Evolutionary conservation across 2,113 vertebrate species (phyloP).

Genomic region (Pogonocichla stellata): DNA sequence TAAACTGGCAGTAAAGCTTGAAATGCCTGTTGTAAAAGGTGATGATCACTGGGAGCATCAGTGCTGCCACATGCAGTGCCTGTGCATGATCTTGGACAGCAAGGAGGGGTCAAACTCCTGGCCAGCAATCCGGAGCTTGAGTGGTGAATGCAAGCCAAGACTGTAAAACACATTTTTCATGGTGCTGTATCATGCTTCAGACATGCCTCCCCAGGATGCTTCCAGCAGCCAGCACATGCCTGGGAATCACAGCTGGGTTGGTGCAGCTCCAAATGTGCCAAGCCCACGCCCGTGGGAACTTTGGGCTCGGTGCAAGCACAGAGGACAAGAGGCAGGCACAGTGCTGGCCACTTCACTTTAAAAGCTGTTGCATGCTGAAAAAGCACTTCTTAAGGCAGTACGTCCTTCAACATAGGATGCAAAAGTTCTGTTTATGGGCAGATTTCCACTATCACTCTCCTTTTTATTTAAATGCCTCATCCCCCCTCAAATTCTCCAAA

Average conservation of each 20-base stretch:
- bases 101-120: background rate
- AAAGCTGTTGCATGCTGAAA: background rate
- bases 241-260: background rate
- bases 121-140: background rate
- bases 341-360: background rate
- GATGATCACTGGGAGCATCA: background rate
- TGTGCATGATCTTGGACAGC: background rate
- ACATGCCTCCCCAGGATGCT: fast-evolving
- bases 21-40: background rate
- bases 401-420: background rate
- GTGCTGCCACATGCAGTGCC: background rate
- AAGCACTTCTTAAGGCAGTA: background rate
- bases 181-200: background rate
- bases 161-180: background rate
- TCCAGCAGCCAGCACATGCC: background rate
- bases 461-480: background rate
- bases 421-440: background rate
- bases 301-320: background rate
- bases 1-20: background rate
- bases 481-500: background rate
- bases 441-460: background rate
- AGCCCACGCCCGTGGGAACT: fast-evolving
- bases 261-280: background rate
- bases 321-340: background rate
- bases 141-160: background rate